Conservation (phyloP, 2,797 vertebrate genomes). For the Tangara arthus region DNA sequence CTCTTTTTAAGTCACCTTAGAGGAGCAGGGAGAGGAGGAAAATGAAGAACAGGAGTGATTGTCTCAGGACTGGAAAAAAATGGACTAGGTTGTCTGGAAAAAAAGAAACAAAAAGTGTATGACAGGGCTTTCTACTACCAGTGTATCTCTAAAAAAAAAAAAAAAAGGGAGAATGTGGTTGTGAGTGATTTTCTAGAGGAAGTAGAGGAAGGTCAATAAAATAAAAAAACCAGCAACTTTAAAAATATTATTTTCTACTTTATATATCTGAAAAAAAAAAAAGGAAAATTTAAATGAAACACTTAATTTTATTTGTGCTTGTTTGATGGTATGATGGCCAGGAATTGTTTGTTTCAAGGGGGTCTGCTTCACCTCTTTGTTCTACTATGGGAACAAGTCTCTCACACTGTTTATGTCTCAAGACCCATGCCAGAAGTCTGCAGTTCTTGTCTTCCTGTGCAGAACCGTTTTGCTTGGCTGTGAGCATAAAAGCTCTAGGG, state of each 20-base stretch:
- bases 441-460: conserved; percentile 50
- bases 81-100: neutral
- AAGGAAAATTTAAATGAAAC: neutral
- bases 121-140: neutral
- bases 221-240: neutral
- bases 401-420: conserved; percentile 47
- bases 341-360: conserved; percentile 13
- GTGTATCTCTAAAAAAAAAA: neutral
- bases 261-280: neutral
- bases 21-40: neutral
- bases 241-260: neutral
- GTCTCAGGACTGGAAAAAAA: neutral
- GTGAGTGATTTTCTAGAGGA: neutral
- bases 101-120: neutral
- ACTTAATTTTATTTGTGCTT: neutral
- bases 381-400: conserved; percentile 23
- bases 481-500: conserved; percentile 43
- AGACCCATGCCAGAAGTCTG: conserved; percentile 59
- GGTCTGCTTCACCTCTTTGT: conserved; percentile 28
- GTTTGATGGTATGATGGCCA: neutral
- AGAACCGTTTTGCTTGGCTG: conserved; percentile 52
- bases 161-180: neutral
- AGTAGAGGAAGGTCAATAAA: neutral
- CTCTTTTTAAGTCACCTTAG: neutral
- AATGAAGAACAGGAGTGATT: neutral